Base-by-base conservation (phyloP, 2,888 invertebrate species). In the Melieria crassipennis region DNA sequence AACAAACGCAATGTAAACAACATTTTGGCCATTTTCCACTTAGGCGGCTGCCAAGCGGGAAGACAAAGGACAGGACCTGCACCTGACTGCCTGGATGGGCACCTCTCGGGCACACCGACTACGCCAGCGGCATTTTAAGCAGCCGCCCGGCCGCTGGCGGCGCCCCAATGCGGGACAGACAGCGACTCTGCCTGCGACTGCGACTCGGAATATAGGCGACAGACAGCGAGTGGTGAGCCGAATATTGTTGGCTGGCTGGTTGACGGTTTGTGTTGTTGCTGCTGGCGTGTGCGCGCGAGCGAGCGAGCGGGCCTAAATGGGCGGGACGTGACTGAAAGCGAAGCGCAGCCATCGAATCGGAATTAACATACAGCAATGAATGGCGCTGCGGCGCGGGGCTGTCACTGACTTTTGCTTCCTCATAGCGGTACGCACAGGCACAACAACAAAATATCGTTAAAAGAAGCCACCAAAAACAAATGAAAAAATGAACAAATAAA, bases 271-370 rank as follows among this genome's bases (percentile, higher is more conserved):
- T 46, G 62, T 55, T 69, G 68, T 55, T 52, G 68, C 61, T 52
- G 13, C 30, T 30, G 30, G 55, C 55, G 55, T 65, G 52, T 60
- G 66, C n/a, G 52, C 45, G 52, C 56, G 56, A 7, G 55, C 50
- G 50, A 58, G 60, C 52, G 30, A 75, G 71, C 74, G 75, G 73
- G 72, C 73, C 72, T 73, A 73, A 77, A 77, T 77, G 77, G 76
- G 77, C 77, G 77, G 70, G 72, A 75, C 75, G 75, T 77, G 77
- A 75, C 75, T 75, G 73, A 70, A 61, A 73, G 73, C 70, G 65
- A 68, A 60, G 43, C 16, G 50, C 43, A 64, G 56, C 66, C 71
- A 61, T 73, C 75, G 75, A 75, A 75, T 75, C 66, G 73, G 73
- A 75, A 72, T 70, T 70, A 72, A 66, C 75, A 72, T 71, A 71